Evolutionary conservation across 2,113 vertebrate genomes (phyloP), one percentile per base, ranked within the genome.

Genomic region (Bostrychus sinensis): DNA sequence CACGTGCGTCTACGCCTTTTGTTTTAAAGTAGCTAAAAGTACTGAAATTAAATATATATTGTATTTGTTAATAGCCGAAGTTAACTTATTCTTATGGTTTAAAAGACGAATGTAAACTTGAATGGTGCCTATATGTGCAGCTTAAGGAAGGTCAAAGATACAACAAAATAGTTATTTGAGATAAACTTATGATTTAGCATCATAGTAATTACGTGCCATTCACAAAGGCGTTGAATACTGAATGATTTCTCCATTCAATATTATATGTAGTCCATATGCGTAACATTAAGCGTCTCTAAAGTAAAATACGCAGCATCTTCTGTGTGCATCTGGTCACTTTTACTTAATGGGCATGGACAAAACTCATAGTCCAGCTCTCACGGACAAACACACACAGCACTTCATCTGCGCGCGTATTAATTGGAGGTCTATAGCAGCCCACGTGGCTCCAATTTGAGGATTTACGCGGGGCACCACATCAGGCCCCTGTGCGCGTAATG

Each of bases 361-460:
- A 16, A 3, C 14, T 16, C 42, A 43, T 19, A 7, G 9, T 46
- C 46, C 1, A 26, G 23, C 16, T 13, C 11, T 13, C 22, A 5
- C 25, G 1, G 9, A n/a, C 42, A 43, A 45, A 45, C 48, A 28
- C 48, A n/a, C 25, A 28, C n/a, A n/a, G 25, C 25, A 9, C 16
- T 30, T 16, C 25, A 30, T 48, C 20, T 48, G 45, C 13, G 45
- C 11, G 45, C 13, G 25, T 51, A 25, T 51, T 51, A 51, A 51
- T 51, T 28, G 48, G 46, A 51, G 46, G 11, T 28, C 25, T 51
- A 10, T 25, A 28, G 48, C 48, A 14, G 12, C 37, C 73, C 69
- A 69, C 56, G 77, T 62, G 68, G 63, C 73, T 72, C 72, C 62
- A 38, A 75, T 75, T 53, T 58, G 51, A 81, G 79, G 81, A 86